A percentile compares a stretch with the other conserved stretches of the same genome.
Evolutionary conservation across 2,797 vertebrate species (phyloP).

Genomic region (Pseudochirops cupreus): DNA sequence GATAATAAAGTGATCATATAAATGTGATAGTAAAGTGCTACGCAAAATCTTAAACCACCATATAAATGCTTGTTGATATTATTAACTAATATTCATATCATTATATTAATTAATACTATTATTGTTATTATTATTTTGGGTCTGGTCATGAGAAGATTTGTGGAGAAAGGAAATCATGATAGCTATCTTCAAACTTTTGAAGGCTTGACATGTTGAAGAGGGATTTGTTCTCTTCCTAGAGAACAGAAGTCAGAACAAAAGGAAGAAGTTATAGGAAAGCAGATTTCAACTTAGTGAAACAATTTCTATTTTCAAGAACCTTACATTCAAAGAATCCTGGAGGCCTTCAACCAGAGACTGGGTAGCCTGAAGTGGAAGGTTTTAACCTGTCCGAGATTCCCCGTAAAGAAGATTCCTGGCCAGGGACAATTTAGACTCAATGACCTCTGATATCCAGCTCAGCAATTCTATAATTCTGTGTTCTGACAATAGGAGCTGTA

Average conservation of each 20-base stretch:
- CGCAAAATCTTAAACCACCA: neutral
- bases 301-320: neutral
- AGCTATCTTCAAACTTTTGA: neutral
- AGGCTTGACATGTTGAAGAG: neutral
- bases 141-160: neutral
- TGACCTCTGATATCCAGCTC: neutral
- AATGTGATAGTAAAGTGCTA: neutral
- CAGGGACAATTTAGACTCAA: neutral
- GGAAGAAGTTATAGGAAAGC: neutral
- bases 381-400: neutral
- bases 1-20: neutral
- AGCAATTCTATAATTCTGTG: neutral
- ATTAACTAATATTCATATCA: neutral
- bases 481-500: neutral
- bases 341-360: neutral
- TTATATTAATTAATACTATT: neutral
- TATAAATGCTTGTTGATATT: neutral
- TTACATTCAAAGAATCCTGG: neutral
- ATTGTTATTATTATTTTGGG: neutral
- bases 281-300: neutral
- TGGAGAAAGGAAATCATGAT: neutral
- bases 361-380: neutral
- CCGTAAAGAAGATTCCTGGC: neutral
- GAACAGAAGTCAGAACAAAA: neutral
- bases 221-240: neutral